A percentile compares a stretch with the other conserved stretches of the same genome.
Conservation (phyloP, 2,113 vertebrate genomes). For the Sinocyclocheilus rhinocerous region DNA sequence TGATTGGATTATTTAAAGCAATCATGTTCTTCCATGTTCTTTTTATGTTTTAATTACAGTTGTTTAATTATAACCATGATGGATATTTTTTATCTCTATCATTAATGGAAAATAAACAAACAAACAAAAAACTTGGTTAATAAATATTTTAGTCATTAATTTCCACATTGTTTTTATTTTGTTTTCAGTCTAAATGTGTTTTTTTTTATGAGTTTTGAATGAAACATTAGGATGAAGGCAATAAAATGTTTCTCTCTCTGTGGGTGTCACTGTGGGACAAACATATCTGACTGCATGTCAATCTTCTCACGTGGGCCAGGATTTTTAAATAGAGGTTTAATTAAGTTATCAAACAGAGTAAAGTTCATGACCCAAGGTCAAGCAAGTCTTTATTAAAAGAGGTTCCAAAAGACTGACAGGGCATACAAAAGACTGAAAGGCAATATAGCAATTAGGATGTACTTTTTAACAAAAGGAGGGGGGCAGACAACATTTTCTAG, state of each 20-base stretch:
- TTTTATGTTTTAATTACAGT: not conserved
- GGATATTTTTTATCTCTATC: not conserved
- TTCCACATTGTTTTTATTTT: not conserved
- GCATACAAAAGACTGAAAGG: constrained; percentile 73
- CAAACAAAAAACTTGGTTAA: not conserved
- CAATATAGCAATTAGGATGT: constrained; percentile 60
- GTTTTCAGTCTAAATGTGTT: not conserved
- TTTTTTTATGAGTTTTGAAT: constrained; percentile 14
- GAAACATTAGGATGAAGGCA: not conserved
- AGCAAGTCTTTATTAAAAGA: constrained; percentile 82
- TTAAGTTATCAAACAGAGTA: constrained; percentile 84
- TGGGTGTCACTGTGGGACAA: not conserved
- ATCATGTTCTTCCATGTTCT: not conserved
- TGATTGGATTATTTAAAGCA: too few relatives aligned
- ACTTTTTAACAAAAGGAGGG: constrained; percentile 33
- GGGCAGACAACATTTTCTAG: constrained; percentile 1
- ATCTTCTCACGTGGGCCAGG: constrained; percentile 63
- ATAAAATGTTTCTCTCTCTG: not conserved
- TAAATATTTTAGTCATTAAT: not conserved
- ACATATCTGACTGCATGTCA: constrained; percentile 34
- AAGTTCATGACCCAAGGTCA: constrained; percentile 87
- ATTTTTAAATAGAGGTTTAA: constrained; percentile 83
- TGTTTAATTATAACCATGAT: not conserved
- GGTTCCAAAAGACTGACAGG: constrained; percentile 65
- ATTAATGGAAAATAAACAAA: not conserved